Evolutionary conservation across 2,113 vertebrate species (phyloP).

Genomic region (Tetrax tetrax): DNA sequence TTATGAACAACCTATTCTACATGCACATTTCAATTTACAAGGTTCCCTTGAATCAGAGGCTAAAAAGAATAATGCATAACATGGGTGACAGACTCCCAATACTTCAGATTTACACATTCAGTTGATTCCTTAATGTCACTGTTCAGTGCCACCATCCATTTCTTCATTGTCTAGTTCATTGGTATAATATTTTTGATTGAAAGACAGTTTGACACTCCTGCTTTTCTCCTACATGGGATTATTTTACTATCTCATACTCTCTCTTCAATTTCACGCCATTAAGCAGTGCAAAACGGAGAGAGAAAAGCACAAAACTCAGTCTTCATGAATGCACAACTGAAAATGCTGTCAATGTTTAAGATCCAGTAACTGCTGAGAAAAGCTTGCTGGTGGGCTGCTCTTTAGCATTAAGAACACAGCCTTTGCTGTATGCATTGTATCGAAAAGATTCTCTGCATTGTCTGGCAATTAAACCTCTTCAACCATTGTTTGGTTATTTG

Average conservation of each 20-base stretch:
- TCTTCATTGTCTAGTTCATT: background rate
- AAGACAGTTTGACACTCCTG: background rate
- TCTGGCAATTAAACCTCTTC: background rate
- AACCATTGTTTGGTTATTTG: background rate
- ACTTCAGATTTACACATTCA: background rate
- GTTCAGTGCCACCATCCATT: background rate
- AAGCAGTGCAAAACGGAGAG: background rate
- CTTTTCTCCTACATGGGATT: background rate
- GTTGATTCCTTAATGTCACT: background rate
- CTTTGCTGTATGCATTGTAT: background rate
- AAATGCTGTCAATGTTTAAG: background rate
- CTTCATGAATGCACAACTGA: background rate
- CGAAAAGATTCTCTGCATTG: background rate
- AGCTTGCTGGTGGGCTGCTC: background rate
- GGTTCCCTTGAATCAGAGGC: conserved; percentile 33
- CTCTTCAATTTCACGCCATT: conserved; percentile 1
- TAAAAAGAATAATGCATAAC: background rate
- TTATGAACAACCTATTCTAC: background rate
- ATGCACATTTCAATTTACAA: conserved; percentile 32
- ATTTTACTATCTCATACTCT: background rate
- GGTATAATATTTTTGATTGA: background rate
- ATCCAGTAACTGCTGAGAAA: background rate
- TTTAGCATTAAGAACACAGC: background rate
- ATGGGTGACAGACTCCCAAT: background rate
- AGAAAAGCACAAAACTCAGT: background rate